Evolutionary conservation across 1,140 invertebrate species (phyloP).

Genomic region (Listronotus oregonensis): DNA sequence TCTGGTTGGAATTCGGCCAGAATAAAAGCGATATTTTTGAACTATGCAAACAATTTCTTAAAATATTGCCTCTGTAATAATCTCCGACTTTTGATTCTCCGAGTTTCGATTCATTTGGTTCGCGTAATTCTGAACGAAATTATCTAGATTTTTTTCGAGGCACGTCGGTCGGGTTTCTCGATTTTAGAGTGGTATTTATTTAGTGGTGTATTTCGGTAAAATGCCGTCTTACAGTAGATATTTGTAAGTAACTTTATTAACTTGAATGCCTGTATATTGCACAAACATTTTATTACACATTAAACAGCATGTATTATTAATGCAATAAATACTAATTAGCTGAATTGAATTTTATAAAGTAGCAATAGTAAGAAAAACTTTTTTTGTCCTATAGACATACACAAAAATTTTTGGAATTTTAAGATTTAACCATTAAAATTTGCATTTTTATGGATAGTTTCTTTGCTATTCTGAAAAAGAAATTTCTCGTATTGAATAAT

Average conservation of each 20-base stretch:
- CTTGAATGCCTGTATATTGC: too few relatives aligned
- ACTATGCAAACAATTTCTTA: slow-evolving; percentile 32
- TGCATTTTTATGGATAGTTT: too few relatives aligned
- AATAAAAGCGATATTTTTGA: slow-evolving; percentile 11
- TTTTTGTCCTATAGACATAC: too few relatives aligned
- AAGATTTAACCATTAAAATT: too few relatives aligned
- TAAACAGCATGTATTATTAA: too few relatives aligned
- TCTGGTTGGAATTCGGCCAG: slow-evolving; percentile 24
- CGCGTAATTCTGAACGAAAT: slow-evolving; percentile 3
- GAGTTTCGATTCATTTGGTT: background rate
- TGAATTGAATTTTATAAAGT: too few relatives aligned
- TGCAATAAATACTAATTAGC: too few relatives aligned
- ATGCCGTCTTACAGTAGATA: slow-evolving; percentile 32
- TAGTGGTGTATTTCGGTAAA: background rate
- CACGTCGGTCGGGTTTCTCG: slow-evolving; percentile 5
- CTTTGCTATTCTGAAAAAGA: too few relatives aligned
- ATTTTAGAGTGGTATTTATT: background rate
- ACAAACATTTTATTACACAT: background rate
- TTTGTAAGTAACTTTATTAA: slow-evolving; percentile 38
- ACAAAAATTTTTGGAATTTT: too few relatives aligned
- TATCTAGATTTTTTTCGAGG: slow-evolving; percentile 13
- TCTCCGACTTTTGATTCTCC: slow-evolving; percentile 2
- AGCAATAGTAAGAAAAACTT: too few relatives aligned
- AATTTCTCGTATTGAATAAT: too few relatives aligned
- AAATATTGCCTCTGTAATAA: slow-evolving; percentile 28